Evolutionary conservation across 2,888 invertebrate genomes (phyloP).

Genomic region (Caenorhabditis sp.): DNA sequence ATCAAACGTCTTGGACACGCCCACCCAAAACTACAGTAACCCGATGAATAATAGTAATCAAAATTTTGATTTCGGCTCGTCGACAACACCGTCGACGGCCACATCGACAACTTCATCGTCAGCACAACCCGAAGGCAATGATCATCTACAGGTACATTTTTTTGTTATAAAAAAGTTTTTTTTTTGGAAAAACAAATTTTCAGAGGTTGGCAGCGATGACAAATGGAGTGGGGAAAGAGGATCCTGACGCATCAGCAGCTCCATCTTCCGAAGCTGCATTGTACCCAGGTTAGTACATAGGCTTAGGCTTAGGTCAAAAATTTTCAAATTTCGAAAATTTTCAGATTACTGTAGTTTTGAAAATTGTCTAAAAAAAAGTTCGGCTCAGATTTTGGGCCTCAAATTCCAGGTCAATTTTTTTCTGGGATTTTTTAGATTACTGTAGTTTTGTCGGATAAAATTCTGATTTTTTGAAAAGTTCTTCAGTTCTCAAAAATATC

Average conservation of each 20-base stretch:
- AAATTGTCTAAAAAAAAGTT: too few relatives aligned
- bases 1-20: slow-evolving; percentile 27
- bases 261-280: slow-evolving; percentile 46
- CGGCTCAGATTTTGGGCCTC: too few relatives aligned
- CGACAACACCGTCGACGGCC: slow-evolving; percentile 45
- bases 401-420: too few relatives aligned
- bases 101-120: slow-evolving; percentile 44
- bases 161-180: too few relatives aligned
- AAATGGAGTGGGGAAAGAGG: slow-evolving; percentile 60
- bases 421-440: too few relatives aligned
- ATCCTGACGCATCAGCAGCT: slow-evolving; percentile 39
- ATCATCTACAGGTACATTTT: slow-evolving; percentile 53
- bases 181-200: too few relatives aligned
- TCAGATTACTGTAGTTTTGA: not conserved
- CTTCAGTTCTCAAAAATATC: too few relatives aligned
- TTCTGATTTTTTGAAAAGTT: too few relatives aligned
- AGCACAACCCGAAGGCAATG: slow-evolving; percentile 47
- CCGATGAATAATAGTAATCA: slow-evolving; percentile 21
- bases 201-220: slow-evolving; percentile 63
- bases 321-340: slow-evolving; percentile 6
- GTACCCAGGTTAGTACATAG: slow-evolving; percentile 38
- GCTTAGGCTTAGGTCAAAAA: too few relatives aligned
- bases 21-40: slow-evolving; percentile 8
- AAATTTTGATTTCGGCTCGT: slow-evolving; percentile 51
- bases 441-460: too few relatives aligned